Evolutionary conservation across 2,113 vertebrate genomes (phyloP).

Genomic region (Tympanuchus pallidicinctus): DNA sequence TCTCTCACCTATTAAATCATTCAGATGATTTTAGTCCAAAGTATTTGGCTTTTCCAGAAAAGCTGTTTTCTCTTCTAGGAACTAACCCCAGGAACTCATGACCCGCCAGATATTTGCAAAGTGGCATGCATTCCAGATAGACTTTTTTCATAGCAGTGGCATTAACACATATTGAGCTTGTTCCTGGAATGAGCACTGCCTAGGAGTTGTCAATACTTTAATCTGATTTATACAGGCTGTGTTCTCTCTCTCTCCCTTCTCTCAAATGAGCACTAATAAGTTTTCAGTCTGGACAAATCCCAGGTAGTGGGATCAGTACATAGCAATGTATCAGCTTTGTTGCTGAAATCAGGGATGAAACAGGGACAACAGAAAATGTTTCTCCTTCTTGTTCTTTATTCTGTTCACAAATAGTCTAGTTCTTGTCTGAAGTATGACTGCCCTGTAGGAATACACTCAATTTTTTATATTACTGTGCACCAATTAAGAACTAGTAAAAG

Average conservation of each 20-base stretch:
- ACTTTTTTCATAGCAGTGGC: constrained; percentile 3
- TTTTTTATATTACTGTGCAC: neutral
- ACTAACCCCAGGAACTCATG: constrained; percentile 19
- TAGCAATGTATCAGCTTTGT: constrained; percentile 13
- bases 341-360: neutral
- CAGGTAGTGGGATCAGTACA: constrained; percentile 21
- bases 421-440: neutral
- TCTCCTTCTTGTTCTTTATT: neutral
- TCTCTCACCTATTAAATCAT: neutral
- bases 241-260: neutral
- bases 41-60: constrained; percentile 22
- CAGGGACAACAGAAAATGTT: neutral
- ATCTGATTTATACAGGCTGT: constrained; percentile 52
- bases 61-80: constrained; percentile 18
- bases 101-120: constrained; percentile 21
- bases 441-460: constrained; percentile 7
- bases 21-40: neutral
- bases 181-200: constrained; percentile 50
- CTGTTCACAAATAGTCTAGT: neutral
- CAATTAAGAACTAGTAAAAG: constrained; percentile 46
- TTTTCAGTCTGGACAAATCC: constrained; percentile 48
- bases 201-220: constrained; percentile 61
- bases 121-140: constrained; percentile 13
- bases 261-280: constrained; percentile 30
- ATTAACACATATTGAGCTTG: constrained; percentile 30